A percentile compares a stretch with the other conserved stretches of the same genome.
Evolutionary conservation across 2,113 vertebrate species (phyloP).

Genomic region (Diglossa brunneiventris): DNA sequence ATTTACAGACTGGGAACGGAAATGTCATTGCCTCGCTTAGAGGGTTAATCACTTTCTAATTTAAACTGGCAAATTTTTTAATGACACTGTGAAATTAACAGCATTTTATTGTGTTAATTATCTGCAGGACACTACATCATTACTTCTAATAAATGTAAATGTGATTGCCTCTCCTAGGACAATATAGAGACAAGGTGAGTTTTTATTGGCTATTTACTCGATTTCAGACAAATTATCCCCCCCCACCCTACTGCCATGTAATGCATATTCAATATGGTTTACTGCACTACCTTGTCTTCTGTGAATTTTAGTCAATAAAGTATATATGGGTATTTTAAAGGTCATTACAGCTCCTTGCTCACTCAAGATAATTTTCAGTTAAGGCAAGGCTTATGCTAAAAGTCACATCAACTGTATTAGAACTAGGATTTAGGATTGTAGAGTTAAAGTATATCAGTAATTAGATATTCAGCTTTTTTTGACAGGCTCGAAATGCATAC

Average conservation of each 20-base stretch:
- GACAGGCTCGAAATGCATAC: background rate
- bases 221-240: conserved; percentile 49
- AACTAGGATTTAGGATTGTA: background rate
- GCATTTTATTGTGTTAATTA: conserved; percentile 87
- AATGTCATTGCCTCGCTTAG: conserved; percentile 82
- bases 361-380: conserved; percentile 56
- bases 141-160: conserved; percentile 84
- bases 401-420: conserved; percentile 11
- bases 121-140: conserved; percentile 83
- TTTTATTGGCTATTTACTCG: conserved; percentile 77
- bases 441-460: conserved; percentile 6
- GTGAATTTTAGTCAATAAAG: conserved; percentile 50
- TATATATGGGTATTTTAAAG: conserved; percentile 36
- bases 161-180: conserved; percentile 78
- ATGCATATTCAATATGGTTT: conserved; percentile 31
- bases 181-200: conserved; percentile 80
- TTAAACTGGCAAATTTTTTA: conserved; percentile 83
- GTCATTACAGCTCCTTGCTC: conserved; percentile 49
- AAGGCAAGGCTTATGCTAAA: conserved; percentile 40
- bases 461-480: conserved; percentile 6
- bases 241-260: background rate
- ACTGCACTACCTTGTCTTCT: background rate
- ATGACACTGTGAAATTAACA: conserved; percentile 90
- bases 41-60: conserved; percentile 84
- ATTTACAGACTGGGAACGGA: conserved; percentile 81